Base-by-base conservation (phyloP, 2,797 vertebrate genomes). In the Megaceryle alcyon region DNA sequence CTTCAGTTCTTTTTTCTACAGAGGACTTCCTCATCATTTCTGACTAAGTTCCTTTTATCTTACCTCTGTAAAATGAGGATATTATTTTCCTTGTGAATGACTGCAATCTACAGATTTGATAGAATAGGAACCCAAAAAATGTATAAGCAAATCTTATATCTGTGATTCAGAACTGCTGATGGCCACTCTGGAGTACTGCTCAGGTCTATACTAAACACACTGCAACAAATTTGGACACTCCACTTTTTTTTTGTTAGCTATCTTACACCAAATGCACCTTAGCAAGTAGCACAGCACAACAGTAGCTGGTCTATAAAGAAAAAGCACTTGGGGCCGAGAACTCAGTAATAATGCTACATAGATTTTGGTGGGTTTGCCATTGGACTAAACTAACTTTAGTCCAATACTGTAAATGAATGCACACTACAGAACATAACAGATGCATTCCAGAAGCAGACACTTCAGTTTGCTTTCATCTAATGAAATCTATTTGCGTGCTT, bases 361-460 rank as follows among this genome's bases (percentile, higher is more conserved):
- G 28, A 5, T 41, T 35, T 23, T 26, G 2, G 1, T 26, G 56
- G 19, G 63, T 28, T 44, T 86, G 23, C 31, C 54, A 31, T 1
- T 18, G 41, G 56, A 43, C 15, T 60, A 83, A 46, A 31, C 49
- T 39, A 65, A 48, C 72, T 73, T 39, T 8, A 78, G 44, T 28
- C 64, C 68, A n/a, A 4, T 16, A 6, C 64, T 28, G n/a, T 23
- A 33, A 60, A 54, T 10, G 3, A 76, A 77, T 2, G 23, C 69
- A 26, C 1, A 0, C 64, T 16, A 26, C 14, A 41, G 41, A 49
- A 29, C 28, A 9, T 5, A 33, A 0, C 5, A 70, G 53, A 9
- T 23, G 37, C 59, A 31, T 23, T 39, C 48, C 66, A 88, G 57
- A 56, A 43, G 43, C 53, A 82, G 71, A 49, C 3, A 23, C 39